A percentile compares a stretch with the other conserved stretches of the same genome.
phyloP scores from a whole-genome alignment of 2,888 invertebrate species.

The Myathropa florea region DNA sequence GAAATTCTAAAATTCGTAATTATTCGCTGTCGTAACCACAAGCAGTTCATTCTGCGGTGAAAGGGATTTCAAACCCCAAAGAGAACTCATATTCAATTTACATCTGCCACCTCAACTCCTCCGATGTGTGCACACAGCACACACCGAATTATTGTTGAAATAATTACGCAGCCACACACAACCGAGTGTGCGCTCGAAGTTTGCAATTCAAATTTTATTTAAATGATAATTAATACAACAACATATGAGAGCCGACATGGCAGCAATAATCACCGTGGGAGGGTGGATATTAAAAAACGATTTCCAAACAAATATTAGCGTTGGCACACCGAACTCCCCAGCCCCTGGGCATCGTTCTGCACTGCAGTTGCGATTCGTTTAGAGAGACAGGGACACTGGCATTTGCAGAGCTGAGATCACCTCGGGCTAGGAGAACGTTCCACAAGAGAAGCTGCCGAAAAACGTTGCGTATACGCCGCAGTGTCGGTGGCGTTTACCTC shows the following conservation, averaged over 20 bases:
- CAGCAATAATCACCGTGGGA: constrained; percentile 4
- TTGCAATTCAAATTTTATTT: constrained; percentile 60
- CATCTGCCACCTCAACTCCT: not conserved
- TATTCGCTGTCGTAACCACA: constrained; percentile 11
- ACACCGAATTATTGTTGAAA: not conserved
- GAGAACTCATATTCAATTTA: not conserved
- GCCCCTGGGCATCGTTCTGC: not conserved
- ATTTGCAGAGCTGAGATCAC: constrained; percentile 22
- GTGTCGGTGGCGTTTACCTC: constrained; percentile 3
- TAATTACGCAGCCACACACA: not conserved
- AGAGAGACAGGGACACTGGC: not conserved
- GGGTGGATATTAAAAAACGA: constrained; percentile 14
- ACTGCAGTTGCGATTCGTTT: constrained; percentile 46
- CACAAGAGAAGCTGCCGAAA: constrained; percentile 16
- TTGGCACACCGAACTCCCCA: not conserved
- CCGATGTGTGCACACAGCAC: not conserved
- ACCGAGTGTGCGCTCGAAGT: not conserved
- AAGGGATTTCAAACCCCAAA: not conserved
- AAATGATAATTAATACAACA: constrained; percentile 52
- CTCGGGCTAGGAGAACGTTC: not conserved
- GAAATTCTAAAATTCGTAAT: constrained; percentile 21
- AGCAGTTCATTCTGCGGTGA: not conserved
- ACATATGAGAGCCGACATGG: constrained; percentile 30
- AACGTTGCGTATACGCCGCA: constrained; percentile 17
- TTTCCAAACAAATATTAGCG: constrained; percentile 31